phyloP scores from a whole-genome alignment of 2,888 invertebrate genomes.

The Micoletzkya japonica region DNA sequence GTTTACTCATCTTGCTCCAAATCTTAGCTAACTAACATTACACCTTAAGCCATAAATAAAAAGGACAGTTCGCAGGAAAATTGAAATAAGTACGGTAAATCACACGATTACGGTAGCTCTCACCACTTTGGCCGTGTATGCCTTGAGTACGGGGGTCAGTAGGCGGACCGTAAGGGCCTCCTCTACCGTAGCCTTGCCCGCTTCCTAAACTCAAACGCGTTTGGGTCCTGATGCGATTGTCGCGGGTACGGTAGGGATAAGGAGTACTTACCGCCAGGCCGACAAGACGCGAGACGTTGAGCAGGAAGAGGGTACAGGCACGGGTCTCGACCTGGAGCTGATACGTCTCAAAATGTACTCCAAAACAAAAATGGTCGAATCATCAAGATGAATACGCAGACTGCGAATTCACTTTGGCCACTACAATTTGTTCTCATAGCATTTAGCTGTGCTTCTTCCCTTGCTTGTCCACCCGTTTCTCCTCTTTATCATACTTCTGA shows the following conservation, averaged over 20 bases:
- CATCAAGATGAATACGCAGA: no score
- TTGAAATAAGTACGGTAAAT: background rate
- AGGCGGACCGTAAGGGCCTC: slow-evolving; percentile 67
- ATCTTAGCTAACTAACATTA: background rate
- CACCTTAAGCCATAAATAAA: background rate
- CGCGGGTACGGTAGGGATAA: no score
- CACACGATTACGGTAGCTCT: no score
- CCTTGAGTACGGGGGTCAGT: slow-evolving; percentile 69
- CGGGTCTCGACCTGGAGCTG: slow-evolving; percentile 65
- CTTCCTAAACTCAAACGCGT: slow-evolving; percentile 62
- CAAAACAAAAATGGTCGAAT: background rate
- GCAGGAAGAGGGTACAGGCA: slow-evolving; percentile 66
- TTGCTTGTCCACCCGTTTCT: background rate
- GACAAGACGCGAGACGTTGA: slow-evolving; percentile 68
- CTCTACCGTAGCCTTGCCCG: slow-evolving; percentile 61
- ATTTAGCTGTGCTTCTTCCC: no score
- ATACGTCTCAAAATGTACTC: background rate
- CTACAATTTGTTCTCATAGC: no score
- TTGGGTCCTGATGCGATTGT: slow-evolving; percentile 16
- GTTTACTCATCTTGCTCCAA: background rate
- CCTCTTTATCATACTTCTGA: no score
- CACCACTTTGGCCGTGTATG: slow-evolving; percentile 70
- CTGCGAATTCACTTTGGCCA: no score
- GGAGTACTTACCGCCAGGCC: slow-evolving; percentile 58
- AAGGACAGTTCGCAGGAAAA: background rate